Evolutionary conservation across 1,140 invertebrate species (phyloP).

Genomic region (Neodiprion fabricii): DNA sequence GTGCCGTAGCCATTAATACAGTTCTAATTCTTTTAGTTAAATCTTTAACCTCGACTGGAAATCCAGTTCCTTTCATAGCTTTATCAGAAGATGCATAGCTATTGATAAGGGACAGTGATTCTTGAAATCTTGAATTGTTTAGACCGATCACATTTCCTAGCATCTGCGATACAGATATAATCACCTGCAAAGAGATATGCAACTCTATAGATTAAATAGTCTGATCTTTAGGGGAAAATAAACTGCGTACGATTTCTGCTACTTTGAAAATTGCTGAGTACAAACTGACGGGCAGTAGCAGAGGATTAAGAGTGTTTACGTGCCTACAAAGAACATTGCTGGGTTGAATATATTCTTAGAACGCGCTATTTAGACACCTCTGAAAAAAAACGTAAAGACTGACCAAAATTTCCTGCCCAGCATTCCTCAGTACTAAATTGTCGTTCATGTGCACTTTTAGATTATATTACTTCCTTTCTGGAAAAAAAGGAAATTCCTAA

Average conservation of each 20-base stretch:
- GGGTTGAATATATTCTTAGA: too few relatives aligned
- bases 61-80: constrained; percentile 89
- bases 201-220: background rate
- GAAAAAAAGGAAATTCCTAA: too few relatives aligned
- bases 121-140: constrained; percentile 90
- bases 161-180: constrained; percentile 92
- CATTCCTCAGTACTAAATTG: too few relatives aligned
- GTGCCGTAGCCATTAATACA: constrained; percentile 91
- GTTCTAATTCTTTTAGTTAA: constrained; percentile 90
- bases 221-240: background rate
- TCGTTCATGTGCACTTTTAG: too few relatives aligned
- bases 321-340: background rate
- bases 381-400: too few relatives aligned
- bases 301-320: background rate
- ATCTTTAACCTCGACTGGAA: constrained; percentile 90
- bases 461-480: too few relatives aligned
- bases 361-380: too few relatives aligned
- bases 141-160: constrained; percentile 85
- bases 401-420: too few relatives aligned
- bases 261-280: constrained; percentile 26
- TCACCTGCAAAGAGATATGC: constrained; percentile 63
- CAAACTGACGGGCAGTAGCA: constrained; percentile 13
- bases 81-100: constrained; percentile 92
- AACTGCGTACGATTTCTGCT: constrained; percentile 13
- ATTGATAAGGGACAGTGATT: constrained; percentile 90